Evolutionary conservation across 92 coral and sea anemone genomes (phyloP).

Genomic region (Actinernus sp.): DNA sequence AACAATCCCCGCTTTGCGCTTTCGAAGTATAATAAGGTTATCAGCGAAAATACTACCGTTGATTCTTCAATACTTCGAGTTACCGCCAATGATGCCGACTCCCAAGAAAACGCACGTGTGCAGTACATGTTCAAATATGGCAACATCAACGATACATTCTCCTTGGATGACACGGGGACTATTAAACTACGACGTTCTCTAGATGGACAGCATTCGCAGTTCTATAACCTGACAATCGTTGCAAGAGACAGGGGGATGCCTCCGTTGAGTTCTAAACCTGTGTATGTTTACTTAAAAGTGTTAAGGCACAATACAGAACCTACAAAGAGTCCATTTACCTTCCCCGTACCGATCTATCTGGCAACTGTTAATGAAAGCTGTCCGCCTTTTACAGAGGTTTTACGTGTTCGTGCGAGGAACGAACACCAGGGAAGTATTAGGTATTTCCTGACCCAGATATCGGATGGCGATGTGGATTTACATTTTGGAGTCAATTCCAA

Average conservation of each 20-base stretch:
- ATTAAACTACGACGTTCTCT: slow-evolving; percentile 49
- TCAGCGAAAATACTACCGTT: slow-evolving; percentile 74
- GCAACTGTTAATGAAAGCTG: slow-evolving; percentile 67
- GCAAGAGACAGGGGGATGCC: slow-evolving; percentile 72
- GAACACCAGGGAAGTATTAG: slow-evolving; percentile 27
- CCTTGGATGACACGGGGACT: slow-evolving; percentile 50
- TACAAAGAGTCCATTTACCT: slow-evolving; percentile 27
- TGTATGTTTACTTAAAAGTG: slow-evolving; percentile 56
- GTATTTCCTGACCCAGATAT: slow-evolving; percentile 35
- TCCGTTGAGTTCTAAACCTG: slow-evolving; percentile 47
- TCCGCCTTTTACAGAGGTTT: slow-evolving; percentile 42
- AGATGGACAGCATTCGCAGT: slow-evolving; percentile 11
- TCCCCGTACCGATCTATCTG: slow-evolving; percentile 42
- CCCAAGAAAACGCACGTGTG: slow-evolving; percentile 49
- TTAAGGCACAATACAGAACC: slow-evolving; percentile 9
- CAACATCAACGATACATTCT: slow-evolving; percentile 66
- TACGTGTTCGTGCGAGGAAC: slow-evolving; percentile 52
- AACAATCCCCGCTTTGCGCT: slow-evolving; percentile 77
- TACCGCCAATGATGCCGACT: slow-evolving; percentile 82
- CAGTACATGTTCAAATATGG: slow-evolving; percentile 51
- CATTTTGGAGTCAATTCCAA: slow-evolving; percentile 48
- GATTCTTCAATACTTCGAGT: slow-evolving; percentile 74
- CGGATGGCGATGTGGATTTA: slow-evolving; percentile 35
- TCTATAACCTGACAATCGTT: slow-evolving; percentile 64
- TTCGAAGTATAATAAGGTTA: slow-evolving; percentile 50